Evolutionary conservation across 2,888 invertebrate species (phyloP).

Genomic region (Agapetus fuscipes): DNA sequence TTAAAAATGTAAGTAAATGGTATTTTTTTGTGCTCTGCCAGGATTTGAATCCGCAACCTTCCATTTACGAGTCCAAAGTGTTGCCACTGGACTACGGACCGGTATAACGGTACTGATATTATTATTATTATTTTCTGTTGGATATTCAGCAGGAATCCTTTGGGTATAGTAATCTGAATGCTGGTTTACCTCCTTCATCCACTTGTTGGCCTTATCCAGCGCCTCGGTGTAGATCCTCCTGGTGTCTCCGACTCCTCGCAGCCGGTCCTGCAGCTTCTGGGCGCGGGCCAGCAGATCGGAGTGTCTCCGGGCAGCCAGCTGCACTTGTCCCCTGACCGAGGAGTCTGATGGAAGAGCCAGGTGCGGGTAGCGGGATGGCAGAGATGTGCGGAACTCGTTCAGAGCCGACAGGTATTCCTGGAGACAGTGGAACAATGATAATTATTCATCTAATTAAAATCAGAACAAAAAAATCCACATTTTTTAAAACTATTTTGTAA

Average conservation of each 20-base stretch:
- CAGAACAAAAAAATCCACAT: conserved; percentile 17
- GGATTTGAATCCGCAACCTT: no score
- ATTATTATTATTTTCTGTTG: no score
- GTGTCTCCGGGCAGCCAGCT: conserved; percentile 67
- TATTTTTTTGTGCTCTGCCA: no score
- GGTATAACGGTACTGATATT: no score
- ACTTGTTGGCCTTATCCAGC: conserved; percentile 67
- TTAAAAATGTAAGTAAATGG: no score
- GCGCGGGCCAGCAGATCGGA: conserved; percentile 74
- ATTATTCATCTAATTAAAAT: no score
- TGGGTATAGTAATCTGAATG: no score
- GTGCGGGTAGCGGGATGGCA: conserved; percentile 75
- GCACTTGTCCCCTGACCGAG: conserved; percentile 70
- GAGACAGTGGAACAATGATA: no score
- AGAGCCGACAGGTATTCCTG: conserved; percentile 72
- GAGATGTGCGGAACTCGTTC: conserved; percentile 78
- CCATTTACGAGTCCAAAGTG: no score
- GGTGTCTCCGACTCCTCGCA: conserved; percentile 62
- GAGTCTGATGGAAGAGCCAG: conserved; percentile 60
- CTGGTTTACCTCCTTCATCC: conserved; percentile 68
- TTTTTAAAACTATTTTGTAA: no score
- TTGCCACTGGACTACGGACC: no score
- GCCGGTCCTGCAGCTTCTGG: conserved; percentile 71
- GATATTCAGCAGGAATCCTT: no score
- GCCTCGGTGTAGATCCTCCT: conserved; percentile 63